phyloP scores from a whole-genome alignment of 2,797 vertebrate genomes.

The Etheostoma perlongum region DNA sequence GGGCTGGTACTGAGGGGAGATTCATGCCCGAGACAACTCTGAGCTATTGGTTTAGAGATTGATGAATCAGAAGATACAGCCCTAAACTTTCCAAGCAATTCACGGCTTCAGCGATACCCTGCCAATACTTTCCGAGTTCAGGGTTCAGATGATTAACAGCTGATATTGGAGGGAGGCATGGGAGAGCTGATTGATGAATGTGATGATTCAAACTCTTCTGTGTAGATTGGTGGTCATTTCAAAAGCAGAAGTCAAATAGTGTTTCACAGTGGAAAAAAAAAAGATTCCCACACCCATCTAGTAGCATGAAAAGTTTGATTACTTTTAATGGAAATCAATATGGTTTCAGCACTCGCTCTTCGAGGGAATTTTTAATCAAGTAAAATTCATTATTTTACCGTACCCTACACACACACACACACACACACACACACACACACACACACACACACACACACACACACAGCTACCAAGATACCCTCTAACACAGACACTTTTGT shows the following conservation, averaged over 20 bases:
- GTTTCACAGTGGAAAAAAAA: constrained; percentile 63
- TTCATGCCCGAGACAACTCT: constrained; percentile 72
- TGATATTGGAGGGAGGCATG: constrained; percentile 39
- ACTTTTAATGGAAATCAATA: constrained; percentile 89
- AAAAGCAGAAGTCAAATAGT: constrained; percentile 76
- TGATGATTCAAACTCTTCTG: constrained; percentile 64
- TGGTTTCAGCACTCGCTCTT: constrained; percentile 72
- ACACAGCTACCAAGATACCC: constrained; percentile 55
- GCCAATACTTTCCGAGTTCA: constrained; percentile 66
- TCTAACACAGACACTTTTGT: constrained; percentile 27
- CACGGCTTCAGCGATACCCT: constrained; percentile 55
- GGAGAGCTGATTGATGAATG: constrained; percentile 71
- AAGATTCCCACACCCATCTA: constrained; percentile 65
- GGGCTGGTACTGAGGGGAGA: constrained; percentile 71
- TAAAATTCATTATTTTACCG: constrained; percentile 82
- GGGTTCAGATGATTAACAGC: constrained; percentile 62
- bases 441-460: constrained; percentile 19
- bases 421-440: constrained; percentile 7
- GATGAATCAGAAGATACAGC: constrained; percentile 74
- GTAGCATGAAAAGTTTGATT: constrained; percentile 84
- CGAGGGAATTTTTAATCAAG: constrained; percentile 83
- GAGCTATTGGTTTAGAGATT: constrained; percentile 75
- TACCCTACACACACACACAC: constrained; percentile 3
- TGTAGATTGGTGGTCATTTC: constrained; percentile 71
- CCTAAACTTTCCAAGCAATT: constrained; percentile 63